phyloP scores from a whole-genome alignment of 1,140 invertebrate species.

The Campoletis sonorensis region DNA sequence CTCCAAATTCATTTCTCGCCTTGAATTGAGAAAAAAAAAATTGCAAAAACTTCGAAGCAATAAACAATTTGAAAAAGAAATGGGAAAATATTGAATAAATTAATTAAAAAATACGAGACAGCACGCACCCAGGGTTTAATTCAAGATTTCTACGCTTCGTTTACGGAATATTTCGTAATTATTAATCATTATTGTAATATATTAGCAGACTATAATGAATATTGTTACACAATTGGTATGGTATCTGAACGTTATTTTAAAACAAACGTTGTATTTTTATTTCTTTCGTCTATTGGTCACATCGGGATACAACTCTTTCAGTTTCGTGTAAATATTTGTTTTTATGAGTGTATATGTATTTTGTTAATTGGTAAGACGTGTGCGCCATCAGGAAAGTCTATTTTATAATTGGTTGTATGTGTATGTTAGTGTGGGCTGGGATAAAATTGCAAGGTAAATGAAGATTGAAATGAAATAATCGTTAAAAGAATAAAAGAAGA shows the following conservation, averaged over 20 bases:
- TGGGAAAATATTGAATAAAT: slow-evolving; percentile 37
- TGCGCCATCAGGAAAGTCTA: background rate
- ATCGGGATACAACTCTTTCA: background rate
- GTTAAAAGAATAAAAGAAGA: background rate
- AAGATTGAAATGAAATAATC: background rate
- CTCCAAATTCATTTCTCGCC: slow-evolving; percentile 49
- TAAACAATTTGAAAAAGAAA: slow-evolving; percentile 40
- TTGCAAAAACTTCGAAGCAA: slow-evolving; percentile 48
- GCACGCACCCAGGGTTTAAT: slow-evolving; percentile 37
- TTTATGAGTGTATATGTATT: background rate
- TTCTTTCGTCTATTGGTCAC: slow-evolving; percentile 28
- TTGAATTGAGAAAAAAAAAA: background rate
- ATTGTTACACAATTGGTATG: slow-evolving; percentile 33
- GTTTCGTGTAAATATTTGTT: background rate
- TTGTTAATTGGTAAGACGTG: background rate
- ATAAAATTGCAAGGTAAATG: background rate
- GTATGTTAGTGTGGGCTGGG: too few relatives aligned
- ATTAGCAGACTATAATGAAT: slow-evolving; percentile 31
- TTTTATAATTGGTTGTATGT: background rate
- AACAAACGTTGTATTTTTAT: slow-evolving; percentile 2
- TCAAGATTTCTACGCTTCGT: slow-evolving; percentile 27
- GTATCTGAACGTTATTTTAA: background rate
- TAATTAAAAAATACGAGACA: slow-evolving; percentile 40
- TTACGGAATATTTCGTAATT: slow-evolving; percentile 29
- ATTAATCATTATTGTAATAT: slow-evolving; percentile 41